Conservation (phyloP, 2,797 vertebrate genomes). For the Mormyrus proboscirostris region DNA sequence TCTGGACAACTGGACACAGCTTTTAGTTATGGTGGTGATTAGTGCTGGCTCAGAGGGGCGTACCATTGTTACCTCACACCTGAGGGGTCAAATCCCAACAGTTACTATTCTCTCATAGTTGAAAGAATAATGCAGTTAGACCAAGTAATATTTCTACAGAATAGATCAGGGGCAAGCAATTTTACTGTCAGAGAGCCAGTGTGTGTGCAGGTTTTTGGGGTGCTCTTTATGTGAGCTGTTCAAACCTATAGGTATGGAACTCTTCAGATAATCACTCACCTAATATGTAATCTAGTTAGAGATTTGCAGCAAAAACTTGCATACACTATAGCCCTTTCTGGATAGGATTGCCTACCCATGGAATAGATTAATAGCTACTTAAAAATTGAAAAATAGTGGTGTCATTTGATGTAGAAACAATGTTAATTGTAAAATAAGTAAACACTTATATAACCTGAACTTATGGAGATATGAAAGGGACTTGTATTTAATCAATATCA, state of each 20-base stretch:
- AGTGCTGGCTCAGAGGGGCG: neutral
- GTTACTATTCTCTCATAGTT: neutral
- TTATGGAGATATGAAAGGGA: neutral
- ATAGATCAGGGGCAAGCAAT: neutral
- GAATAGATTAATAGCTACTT: neutral
- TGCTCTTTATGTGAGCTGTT: neutral
- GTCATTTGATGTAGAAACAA: neutral
- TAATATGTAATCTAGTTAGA: neutral
- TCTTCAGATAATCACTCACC: neutral
- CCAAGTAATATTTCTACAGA: neutral
- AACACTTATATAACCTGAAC: neutral
- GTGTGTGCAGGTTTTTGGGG: neutral
- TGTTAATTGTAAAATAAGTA: neutral
- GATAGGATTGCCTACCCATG: neutral
- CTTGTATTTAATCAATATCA: neutral
- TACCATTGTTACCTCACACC: neutral
- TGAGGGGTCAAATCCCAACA: neutral
- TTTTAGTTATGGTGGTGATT: neutral
- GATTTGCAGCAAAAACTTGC: neutral
- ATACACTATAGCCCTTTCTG: neutral
- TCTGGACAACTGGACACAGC: neutral
- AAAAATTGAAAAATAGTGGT: neutral
- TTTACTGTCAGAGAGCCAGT: neutral
- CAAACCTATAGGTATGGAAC: neutral
- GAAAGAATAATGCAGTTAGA: neutral